Conservation (phyloP, 2,888 invertebrate species). For the Agrilus biguttatus region DNA sequence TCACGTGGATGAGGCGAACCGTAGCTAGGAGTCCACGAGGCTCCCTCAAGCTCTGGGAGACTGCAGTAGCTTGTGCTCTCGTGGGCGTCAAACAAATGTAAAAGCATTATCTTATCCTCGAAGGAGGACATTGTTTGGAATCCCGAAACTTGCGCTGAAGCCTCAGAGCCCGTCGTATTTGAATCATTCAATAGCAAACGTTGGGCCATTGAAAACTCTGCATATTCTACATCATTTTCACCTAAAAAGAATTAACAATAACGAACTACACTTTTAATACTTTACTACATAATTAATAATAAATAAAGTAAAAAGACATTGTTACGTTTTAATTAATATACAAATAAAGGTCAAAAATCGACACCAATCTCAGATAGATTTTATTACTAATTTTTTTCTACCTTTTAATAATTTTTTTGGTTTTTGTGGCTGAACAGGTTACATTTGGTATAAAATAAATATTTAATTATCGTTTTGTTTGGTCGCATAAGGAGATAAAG, state of each 20-base stretch:
- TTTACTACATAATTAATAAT: too few species aligned
- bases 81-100: conserved; percentile 40
- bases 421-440: background rate
- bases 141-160: conserved; percentile 12
- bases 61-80: conserved; percentile 22
- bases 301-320: background rate
- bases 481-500: background rate
- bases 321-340: background rate
- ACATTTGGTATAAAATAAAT: background rate
- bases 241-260: conserved; percentile 23
- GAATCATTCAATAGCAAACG: conserved; percentile 24
- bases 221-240: conserved; percentile 56
- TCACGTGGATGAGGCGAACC: too few species aligned
- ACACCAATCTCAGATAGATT: background rate
- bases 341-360: background rate
- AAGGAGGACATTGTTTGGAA: conserved; percentile 15
- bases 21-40: background rate
- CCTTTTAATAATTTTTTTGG: background rate
- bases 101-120: conserved; percentile 43
- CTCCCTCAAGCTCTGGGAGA: conserved; percentile 3
- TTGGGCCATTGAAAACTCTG: conserved; percentile 39
- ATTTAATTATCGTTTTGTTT: background rate
- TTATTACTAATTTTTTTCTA: background rate
- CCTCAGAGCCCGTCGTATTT: conserved; percentile 14
- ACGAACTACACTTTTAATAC: background rate